These are phyloP conservation scores for Eupithecia vulgata DNA, from an alignment of 2,888 invertebrate species.

Conservation along the genomic window DNA sequence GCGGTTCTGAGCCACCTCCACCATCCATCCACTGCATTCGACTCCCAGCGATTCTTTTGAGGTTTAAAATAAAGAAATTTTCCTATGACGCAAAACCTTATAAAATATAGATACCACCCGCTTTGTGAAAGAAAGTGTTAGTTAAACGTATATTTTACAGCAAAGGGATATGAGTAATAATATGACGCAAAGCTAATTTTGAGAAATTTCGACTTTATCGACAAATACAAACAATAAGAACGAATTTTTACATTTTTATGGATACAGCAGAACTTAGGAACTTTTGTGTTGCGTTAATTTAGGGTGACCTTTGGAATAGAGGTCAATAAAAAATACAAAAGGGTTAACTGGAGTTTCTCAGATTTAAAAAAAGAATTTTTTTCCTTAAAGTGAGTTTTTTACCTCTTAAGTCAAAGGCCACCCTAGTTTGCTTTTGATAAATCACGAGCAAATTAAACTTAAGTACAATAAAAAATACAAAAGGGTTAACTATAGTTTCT, in stretches of 20 bases:
- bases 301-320: conserved; percentile 4
- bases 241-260: background rate
- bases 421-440: too few relatives aligned
- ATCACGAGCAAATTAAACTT: too few relatives aligned
- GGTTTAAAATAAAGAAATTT: background rate
- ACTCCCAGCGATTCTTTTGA: too few relatives aligned
- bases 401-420: too few relatives aligned
- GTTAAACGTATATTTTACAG: background rate
- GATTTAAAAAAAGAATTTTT: background rate
- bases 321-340: background rate
- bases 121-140: background rate
- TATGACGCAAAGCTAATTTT: background rate
- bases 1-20: too few relatives aligned
- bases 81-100: background rate
- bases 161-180: background rate
- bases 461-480: background rate
- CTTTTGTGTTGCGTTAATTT: background rate
- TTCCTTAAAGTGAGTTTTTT: background rate
- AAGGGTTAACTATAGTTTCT: background rate
- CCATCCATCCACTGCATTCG: too few relatives aligned
- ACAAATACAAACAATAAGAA: background rate
- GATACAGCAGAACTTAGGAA: background rate
- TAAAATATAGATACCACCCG: background rate
- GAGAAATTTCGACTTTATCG: background rate
- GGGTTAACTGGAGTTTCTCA: background rate